Base-by-base conservation (phyloP, 1,140 invertebrate genomes). In the Neodiprion pinetum region DNA sequence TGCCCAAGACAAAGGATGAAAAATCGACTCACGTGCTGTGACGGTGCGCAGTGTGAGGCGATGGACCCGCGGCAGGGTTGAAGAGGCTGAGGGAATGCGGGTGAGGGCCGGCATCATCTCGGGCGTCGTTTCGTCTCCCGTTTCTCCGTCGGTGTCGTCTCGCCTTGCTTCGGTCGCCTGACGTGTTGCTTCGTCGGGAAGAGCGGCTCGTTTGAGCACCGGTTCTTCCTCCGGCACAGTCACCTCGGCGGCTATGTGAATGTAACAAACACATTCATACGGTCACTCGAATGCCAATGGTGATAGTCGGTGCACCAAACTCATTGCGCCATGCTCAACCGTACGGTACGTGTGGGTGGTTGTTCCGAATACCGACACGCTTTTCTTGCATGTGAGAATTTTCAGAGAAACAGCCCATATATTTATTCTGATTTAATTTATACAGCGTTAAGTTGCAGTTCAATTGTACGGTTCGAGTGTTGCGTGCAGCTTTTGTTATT, bases 171-270 rank as follows among this genome's bases (percentile, higher is more conserved):
- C 53, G 8, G 53, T 61, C 4, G 53, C 9, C n/a, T 9, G 53
- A 61, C 53, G 11, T 61, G 53, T 61, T 61, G n/a, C 53, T 61
- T 61, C 11, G 53, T 61, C 53, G 53, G 53, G 53, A 7, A 61
- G 4, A 61, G 53, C 53, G 53, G 53, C 3, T 61, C 53, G 53
- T 61, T 61, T 61, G 53, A 61, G 53, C 53, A 9, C 5, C 53
- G 53, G 53, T 61, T 61, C 28, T 40, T 40, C 53, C 53, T 61
- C 53, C 53, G 53, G 53, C n/a, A 61, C 53, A 61, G 53, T 61
- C 53, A 61, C 53, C 53, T 61, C 53, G 53, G 53, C 53, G 53
- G 53, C 53, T 61, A 61, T 61, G 53, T 9, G 11, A 8, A 9
- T 40, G 28, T 40, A 40, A 40, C 28, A 40, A 0, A 40, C 28